These are phyloP conservation scores for Cyanistes caeruleus DNA, from an alignment of 2,113 vertebrate genomes.

Conservation along the genomic window DNA sequence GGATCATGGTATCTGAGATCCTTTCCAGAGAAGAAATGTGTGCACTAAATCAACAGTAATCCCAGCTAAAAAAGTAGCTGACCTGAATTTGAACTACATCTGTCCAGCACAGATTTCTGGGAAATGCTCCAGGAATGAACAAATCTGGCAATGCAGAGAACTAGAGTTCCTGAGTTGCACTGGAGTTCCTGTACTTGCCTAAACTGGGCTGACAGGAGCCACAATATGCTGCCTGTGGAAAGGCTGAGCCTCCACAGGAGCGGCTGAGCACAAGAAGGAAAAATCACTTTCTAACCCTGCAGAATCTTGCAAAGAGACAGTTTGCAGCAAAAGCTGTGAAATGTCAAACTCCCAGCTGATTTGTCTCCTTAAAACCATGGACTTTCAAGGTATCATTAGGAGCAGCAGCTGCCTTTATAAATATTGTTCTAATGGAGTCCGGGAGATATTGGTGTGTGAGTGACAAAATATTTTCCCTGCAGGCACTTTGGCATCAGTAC, in stretches of 20 bases:
- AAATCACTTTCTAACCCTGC: neutral
- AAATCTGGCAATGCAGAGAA: neutral
- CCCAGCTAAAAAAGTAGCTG: neutral
- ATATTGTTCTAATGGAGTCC: neutral
- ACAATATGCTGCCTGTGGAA: fast-evolving
- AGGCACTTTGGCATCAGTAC: neutral
- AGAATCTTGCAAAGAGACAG: neutral
- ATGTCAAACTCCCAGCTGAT: neutral
- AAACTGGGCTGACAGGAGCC: neutral
- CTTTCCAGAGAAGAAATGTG: neutral
- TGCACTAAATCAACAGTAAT: neutral
- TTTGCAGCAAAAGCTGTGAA: neutral
- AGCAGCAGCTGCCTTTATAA: neutral
- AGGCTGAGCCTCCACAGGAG: neutral
- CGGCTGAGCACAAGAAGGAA: neutral
- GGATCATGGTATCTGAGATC: neutral
- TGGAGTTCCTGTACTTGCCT: neutral
- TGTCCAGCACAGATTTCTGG: neutral
- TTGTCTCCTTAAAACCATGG: neutral
- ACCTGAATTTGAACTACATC: neutral
- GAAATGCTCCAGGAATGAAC: neutral
- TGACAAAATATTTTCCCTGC: neutral
- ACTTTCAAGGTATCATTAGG: neutral
- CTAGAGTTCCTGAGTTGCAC: neutral
- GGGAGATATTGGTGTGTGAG: neutral